A percentile compares a stretch with the other conserved stretches of the same genome.
Evolutionary conservation across 2,888 invertebrate species (phyloP).

Genomic region (Hydrotaea cyrtoneurina): DNA sequence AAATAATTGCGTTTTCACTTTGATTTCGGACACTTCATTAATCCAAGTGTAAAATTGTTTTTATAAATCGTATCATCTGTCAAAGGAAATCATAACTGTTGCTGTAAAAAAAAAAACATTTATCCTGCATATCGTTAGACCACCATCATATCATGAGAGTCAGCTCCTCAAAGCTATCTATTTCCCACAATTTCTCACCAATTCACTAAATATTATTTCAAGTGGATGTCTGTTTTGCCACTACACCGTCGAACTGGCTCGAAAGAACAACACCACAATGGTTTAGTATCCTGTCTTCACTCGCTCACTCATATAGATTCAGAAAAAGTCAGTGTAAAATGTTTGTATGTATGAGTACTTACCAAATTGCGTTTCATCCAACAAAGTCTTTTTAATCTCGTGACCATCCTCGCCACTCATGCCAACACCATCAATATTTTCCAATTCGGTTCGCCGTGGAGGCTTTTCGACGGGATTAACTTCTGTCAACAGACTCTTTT

Average conservation of each 20-base stretch:
- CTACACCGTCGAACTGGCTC: no score
- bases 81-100: background rate
- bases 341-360: conserved; percentile 79
- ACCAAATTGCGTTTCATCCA: conserved; percentile 91
- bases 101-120: background rate
- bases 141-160: no score
- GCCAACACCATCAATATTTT: conserved; percentile 84
- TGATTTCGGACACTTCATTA: background rate
- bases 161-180: no score
- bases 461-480: conserved; percentile 93
- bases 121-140: no score
- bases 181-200: no score
- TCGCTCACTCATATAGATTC: no score
- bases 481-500: conserved; percentile 91
- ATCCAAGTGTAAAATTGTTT: background rate
- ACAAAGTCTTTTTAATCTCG: conserved; percentile 89
- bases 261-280: no score
- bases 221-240: no score
- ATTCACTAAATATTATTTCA: no score
- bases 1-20: background rate
- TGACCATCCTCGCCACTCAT: conserved; percentile 87
- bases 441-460: conserved; percentile 88
- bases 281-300: no score
- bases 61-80: background rate
- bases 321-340: background rate